A percentile compares a stretch with the other conserved stretches of the same genome.
Conservation (phyloP, 2,888 invertebrate species). For the Eretmocerus hayati region DNA sequence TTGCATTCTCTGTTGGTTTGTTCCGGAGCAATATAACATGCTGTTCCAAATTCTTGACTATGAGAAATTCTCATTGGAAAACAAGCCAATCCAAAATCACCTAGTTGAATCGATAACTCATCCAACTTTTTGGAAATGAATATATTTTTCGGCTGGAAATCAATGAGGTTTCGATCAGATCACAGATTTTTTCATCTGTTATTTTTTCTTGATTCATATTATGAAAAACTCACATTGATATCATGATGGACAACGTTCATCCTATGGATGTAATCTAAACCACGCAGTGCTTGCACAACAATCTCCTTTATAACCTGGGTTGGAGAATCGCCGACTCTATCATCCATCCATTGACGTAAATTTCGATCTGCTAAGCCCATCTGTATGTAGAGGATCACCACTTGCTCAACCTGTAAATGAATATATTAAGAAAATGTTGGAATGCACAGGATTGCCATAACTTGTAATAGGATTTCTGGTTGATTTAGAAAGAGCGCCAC, state of each 20-base stretch:
- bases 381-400: conserved; percentile 1
- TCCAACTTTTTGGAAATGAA: background rate
- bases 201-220: background rate
- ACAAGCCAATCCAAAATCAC: conserved; percentile 7
- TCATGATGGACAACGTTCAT: conserved; percentile 6
- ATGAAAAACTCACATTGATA: conserved; percentile 2
- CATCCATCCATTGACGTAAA: conserved; percentile 5
- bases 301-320: background rate
- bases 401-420: background rate
- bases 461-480: too few species aligned
- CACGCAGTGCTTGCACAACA: background rate
- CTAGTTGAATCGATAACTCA: background rate
- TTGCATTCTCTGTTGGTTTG: background rate
- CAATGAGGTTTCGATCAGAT: too few species aligned
- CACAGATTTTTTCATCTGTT: too few species aligned
- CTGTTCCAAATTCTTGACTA: background rate
- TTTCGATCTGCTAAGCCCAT: conserved; percentile 2
- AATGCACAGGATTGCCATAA: too few species aligned
- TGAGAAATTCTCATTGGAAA: background rate
- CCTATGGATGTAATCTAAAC: conserved; percentile 2
- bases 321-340: background rate
- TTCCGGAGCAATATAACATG: conserved; percentile 2
- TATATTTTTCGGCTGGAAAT: conserved; percentile 6
- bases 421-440: background rate
- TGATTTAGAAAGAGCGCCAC: too few species aligned